Conservation (phyloP, 2,797 vertebrate species). For the Cynodonichthys magdalenae region DNA sequence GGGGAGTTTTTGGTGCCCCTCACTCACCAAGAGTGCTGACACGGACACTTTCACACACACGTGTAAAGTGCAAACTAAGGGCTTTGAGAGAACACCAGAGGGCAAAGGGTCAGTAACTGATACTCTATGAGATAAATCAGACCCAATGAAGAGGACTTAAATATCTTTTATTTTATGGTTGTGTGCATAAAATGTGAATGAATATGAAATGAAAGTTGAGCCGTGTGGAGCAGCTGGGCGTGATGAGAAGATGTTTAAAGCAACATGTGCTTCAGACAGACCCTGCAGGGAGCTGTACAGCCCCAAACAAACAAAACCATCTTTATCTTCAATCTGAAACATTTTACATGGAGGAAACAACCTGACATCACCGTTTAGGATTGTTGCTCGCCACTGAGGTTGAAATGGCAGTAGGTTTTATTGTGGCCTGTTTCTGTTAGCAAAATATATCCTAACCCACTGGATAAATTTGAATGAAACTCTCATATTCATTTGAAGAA, state of each 20-base stretch:
- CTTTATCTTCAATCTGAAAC: too few relatives aligned
- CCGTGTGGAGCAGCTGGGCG: conserved; percentile 72
- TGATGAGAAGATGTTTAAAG: conserved; percentile 63
- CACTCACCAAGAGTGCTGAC: conserved; percentile 78
- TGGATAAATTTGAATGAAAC: too few relatives aligned
- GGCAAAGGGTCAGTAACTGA: conserved; percentile 38
- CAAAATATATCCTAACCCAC: too few relatives aligned
- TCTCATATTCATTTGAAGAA: too few relatives aligned
- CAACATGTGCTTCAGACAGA: conserved; percentile 75
- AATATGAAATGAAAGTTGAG: conserved; percentile 10
- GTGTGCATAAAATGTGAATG: background rate
- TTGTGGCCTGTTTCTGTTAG: too few relatives aligned
- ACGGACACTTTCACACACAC: conserved; percentile 62
- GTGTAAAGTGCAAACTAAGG: conserved; percentile 76
- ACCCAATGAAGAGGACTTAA: too few relatives aligned
- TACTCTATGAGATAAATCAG: background rate
- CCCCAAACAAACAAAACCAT: background rate
- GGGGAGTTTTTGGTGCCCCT: conserved; percentile 74
- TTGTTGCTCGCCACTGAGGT: too few relatives aligned
- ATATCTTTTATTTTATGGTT: background rate
- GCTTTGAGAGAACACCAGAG: conserved; percentile 50
- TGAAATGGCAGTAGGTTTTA: too few relatives aligned
- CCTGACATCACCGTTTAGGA: too few relatives aligned
- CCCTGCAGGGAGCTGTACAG: conserved; percentile 34
- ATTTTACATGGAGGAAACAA: too few relatives aligned